Percentiles rank a stretch among this genome's conserved stretches.
These are phyloP conservation scores for Caenorhabditis sinica DNA, from an alignment of 2,888 invertebrate species.

Conservation along the genomic window DNA sequence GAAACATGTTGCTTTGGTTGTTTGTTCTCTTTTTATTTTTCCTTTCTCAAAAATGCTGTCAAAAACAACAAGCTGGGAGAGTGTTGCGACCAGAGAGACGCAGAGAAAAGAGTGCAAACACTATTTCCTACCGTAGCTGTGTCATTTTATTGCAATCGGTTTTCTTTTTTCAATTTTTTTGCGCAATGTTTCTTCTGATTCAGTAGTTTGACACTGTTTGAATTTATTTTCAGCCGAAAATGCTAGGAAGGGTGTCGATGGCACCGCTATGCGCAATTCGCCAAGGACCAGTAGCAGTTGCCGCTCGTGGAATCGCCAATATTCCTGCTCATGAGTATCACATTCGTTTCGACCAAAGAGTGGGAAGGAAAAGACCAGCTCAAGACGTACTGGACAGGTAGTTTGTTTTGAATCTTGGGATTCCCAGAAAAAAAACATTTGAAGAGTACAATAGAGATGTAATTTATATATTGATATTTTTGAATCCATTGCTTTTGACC, in stretches of 20 bases:
- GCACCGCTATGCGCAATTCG: conserved; percentile 30
- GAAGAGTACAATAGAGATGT: too few species aligned
- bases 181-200: background rate
- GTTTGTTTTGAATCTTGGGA: too few species aligned
- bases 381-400: conserved; percentile 82
- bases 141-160: background rate
- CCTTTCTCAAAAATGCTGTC: conserved; percentile 14
- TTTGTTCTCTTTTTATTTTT: conserved; percentile 23
- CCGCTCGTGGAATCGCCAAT: conserved; percentile 75
- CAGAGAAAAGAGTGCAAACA: conserved; percentile 53
- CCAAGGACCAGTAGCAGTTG: conserved; percentile 7
- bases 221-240: conserved; percentile 10
- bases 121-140: conserved; percentile 46
- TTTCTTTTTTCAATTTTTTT: conserved; percentile 7
- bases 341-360: conserved; percentile 82
- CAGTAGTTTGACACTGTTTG: too few species aligned
- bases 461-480: too few species aligned
- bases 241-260: conserved; percentile 31
- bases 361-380: conserved; percentile 80
- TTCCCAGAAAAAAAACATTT: too few species aligned
- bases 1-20: conserved; percentile 16
- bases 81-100: conserved; percentile 35
- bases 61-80: conserved; percentile 41
- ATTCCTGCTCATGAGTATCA: conserved; percentile 83
- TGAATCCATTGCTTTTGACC: too few species aligned